Evolutionary conservation across 2,888 invertebrate genomes (phyloP).

Genomic region (Calliopum simillimum): DNA sequence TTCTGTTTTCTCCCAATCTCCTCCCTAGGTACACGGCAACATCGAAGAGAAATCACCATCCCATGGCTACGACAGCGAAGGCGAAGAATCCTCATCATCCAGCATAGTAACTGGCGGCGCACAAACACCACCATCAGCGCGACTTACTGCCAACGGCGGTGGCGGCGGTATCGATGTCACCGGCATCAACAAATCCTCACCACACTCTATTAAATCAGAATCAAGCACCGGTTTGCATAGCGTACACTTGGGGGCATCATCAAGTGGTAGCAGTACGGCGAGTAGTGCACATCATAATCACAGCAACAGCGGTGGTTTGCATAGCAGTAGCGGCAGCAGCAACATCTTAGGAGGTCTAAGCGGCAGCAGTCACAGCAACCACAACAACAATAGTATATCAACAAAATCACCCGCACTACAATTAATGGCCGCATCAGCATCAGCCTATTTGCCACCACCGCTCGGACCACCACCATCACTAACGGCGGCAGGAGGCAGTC

Average conservation of each 20-base stretch:
- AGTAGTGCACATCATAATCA: conserved; percentile 58
- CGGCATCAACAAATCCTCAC: conserved; percentile 62
- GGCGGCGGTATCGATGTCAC: conserved; percentile 45
- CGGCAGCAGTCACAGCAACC: conserved; percentile 46
- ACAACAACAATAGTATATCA: conserved; percentile 43
- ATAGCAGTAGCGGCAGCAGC: conserved; percentile 45
- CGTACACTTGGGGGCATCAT: conserved; percentile 60
- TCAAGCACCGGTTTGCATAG: conserved; percentile 54
- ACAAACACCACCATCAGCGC: conserved; percentile 65
- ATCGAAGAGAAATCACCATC: conserved; percentile 77
- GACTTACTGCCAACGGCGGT: conserved; percentile 52
- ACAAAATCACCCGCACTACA: conserved; percentile 62
- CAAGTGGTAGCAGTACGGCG: conserved; percentile 60
- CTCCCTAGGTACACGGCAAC: conserved; percentile 75
- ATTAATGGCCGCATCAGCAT: conserved; percentile 59
- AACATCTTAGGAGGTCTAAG: conserved; percentile 43
- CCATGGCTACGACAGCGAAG: conserved; percentile 84
- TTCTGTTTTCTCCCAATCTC: background rate
- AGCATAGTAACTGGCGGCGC: conserved; percentile 69
- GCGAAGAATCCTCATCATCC: conserved; percentile 86
- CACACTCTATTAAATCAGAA: conserved; percentile 66
- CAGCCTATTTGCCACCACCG: conserved; percentile 65
- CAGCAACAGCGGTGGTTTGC: conserved; percentile 40
- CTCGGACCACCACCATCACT: conserved; percentile 62
- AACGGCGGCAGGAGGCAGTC: conserved; percentile 43